Evolutionary conservation across 1,140 invertebrate genomes (phyloP).

Genomic region (Scaptodrosophila lebanonensis): DNA sequence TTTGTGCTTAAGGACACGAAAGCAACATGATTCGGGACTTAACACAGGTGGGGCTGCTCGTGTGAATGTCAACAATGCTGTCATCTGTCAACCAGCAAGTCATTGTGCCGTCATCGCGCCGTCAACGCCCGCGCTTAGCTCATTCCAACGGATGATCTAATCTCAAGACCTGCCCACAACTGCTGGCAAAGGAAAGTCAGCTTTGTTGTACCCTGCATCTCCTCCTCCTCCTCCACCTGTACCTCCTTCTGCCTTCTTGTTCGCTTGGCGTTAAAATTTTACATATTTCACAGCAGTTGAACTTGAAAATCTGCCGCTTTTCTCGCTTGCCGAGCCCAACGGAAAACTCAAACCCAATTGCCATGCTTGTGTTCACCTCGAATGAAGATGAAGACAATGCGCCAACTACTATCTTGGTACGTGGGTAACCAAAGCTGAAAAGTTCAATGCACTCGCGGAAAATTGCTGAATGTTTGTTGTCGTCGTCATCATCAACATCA

Average conservation of each 20-base stretch:
- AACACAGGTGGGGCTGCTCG: not conserved
- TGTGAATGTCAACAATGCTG: constrained; percentile 1
- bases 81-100: constrained; percentile 15
- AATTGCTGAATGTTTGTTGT: constrained; percentile 50
- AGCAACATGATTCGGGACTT: no score
- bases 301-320: constrained; percentile 51
- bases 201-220: not conserved
- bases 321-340: constrained; percentile 15
- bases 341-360: constrained; percentile 11
- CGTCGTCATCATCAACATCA: constrained; percentile 7
- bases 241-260: no score
- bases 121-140: constrained; percentile 50
- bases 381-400: constrained; percentile 7
- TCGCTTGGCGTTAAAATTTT: no score
- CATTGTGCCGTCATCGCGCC: constrained; percentile 20
- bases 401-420: no score
- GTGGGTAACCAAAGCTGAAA: constrained; percentile 21
- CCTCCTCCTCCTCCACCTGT: no score
- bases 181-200: constrained; percentile 18
- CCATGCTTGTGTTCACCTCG: not conserved
- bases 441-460: constrained; percentile 51
- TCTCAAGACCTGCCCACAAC: constrained; percentile 15
- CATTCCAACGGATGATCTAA: constrained; percentile 49
- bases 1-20: no score
- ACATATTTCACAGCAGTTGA: constrained; percentile 25